phyloP scores from a whole-genome alignment of 2,113 vertebrate species.

The Tautogolabrus adspersus region DNA sequence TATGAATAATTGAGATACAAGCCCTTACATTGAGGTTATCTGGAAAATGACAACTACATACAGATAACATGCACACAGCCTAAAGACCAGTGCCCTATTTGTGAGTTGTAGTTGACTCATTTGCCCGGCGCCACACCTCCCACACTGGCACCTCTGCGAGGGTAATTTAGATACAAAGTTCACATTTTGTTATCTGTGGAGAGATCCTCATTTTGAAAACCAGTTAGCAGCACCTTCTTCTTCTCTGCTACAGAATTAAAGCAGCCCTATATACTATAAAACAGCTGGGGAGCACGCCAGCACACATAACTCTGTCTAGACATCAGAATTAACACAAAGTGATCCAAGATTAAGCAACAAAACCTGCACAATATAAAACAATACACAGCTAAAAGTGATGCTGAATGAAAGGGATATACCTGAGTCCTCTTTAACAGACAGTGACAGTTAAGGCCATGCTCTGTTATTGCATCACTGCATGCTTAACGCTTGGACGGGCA shows the following conservation, averaged over 20 bases:
- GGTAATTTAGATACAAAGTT: constrained; percentile 68
- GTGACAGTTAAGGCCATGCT: constrained; percentile 10
- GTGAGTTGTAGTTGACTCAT: constrained; percentile 38
- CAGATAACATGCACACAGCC: background rate
- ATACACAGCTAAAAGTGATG: background rate
- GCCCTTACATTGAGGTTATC: constrained; percentile 11
- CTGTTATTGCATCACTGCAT: constrained; percentile 30
- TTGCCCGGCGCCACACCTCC: constrained; percentile 23
- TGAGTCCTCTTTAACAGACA: constrained; percentile 31
- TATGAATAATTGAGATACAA: background rate
- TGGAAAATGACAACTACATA: background rate
- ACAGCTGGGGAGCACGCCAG: constrained; percentile 34
- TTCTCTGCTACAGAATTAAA: constrained; percentile 30
- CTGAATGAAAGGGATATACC: background rate
- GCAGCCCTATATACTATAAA: constrained; percentile 43
- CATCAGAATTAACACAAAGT: constrained; percentile 54
- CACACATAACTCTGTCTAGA: constrained; percentile 66
- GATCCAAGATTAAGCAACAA: constrained; percentile 18
- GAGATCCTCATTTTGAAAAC: constrained; percentile 7
- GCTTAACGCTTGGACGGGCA: constrained; percentile 50
- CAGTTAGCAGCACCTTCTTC: background rate
- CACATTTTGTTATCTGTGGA: constrained; percentile 45
- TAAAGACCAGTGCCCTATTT: background rate
- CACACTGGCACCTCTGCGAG: constrained; percentile 24
- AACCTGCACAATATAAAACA: constrained; percentile 34